Evolutionary conservation across 2,113 vertebrate species (phyloP), one percentile per base, ranked within the genome.

Genomic region (Cryptomyrus ogoouensis): DNA sequence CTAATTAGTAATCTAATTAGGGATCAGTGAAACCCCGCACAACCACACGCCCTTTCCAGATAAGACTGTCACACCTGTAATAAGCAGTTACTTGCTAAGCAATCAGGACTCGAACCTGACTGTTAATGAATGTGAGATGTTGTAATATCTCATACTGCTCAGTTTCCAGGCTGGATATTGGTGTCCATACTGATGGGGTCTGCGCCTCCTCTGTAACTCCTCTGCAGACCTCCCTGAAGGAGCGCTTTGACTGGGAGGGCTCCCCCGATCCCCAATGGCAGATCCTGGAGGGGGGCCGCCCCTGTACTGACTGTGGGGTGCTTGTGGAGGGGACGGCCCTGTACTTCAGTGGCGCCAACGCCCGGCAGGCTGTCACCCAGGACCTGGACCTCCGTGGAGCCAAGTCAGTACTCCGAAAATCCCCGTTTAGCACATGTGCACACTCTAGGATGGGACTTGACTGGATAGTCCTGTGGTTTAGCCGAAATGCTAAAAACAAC

Each of bases 221-320:
- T 44, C 91, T 83, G 8, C 92, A 99, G 98, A 97, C 97, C 7
- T 98, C 97, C 92, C 94, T 99, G 90, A 99, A 99, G 94, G 98
- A 99, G 90, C 98, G 98, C 27, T 99, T 99, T 93, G 98, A 99
- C 94, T 98, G 97, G 93, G 98, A 98, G 89, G 98, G 98, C 87
- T 92, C 96, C 56, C 97, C 96, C n/a, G 96, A 97, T 24, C 96
- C 97, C 44, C 95, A 97, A 85, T 99, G 98, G 98, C 97, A 97
- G 96, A 96, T 97, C 39, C 94, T 99, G 90, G 98, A 99, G 93
- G 98, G 98, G 0, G 98, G 98, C 12, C 96, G 94, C 19, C 96
- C 98, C 62, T 99, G 98, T 24, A 97, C 97, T 0, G 98, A 99
- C 91, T 99, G 98, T 50, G 98, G 98, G 19, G 96, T 99, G 70